Conservation (phyloP, 2,797 vertebrate species). For the Schizopygopsis malacanthus region DNA sequence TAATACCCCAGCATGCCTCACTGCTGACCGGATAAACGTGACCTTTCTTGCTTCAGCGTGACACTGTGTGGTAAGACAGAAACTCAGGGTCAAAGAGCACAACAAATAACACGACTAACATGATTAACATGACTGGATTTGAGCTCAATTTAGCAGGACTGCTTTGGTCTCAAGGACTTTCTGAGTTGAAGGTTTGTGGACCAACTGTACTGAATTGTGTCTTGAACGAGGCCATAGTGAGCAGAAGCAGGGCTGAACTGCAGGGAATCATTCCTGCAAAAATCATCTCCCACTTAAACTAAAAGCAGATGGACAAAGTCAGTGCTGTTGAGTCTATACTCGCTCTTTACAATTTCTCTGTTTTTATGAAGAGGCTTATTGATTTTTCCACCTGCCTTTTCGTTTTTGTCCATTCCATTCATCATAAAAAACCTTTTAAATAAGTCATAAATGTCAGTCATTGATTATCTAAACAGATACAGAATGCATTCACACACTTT, state of each 20-base stretch:
- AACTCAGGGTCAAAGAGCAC: conserved; percentile 1
- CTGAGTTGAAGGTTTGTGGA: conserved; percentile 24
- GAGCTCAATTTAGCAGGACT: conserved; percentile 29
- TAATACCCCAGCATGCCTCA: conserved; percentile 35
- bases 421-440: not conserved
- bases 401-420: not conserved
- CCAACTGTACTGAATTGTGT: not conserved
- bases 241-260: conserved; percentile 10
- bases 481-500: not conserved
- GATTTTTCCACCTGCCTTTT: conserved; percentile 56
- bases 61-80: conserved; percentile 13
- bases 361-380: conserved; percentile 32
- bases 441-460: conserved; percentile 8
- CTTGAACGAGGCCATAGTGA: not conserved
- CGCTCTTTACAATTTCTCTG: conserved; percentile 45
- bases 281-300: conserved; percentile 62
- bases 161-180: conserved; percentile 22
- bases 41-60: conserved; percentile 11
- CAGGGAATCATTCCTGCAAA: conserved; percentile 47
- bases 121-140: conserved; percentile 28
- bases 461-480: not conserved
- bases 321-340: conserved; percentile 36
- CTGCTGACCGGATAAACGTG: conserved; percentile 21
- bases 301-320: conserved; percentile 65
- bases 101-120: conserved; percentile 20